Evolutionary conservation across 2,797 vertebrate genomes (phyloP).

Genomic region (Carapus acus): DNA sequence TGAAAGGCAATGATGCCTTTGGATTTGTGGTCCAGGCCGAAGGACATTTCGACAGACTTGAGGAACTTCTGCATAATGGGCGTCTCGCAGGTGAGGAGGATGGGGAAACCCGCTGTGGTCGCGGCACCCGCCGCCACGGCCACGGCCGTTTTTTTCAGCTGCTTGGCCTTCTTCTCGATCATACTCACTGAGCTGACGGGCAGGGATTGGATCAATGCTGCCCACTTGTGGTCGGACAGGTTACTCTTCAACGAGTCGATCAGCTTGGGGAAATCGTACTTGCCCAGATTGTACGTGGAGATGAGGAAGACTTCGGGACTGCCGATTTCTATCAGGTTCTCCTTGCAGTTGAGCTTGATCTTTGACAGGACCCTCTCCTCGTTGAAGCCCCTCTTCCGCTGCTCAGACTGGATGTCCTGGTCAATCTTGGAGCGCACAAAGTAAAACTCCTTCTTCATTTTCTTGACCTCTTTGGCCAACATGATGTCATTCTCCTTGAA

Average conservation of each 20-base stretch:
- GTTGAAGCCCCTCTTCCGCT: slow-evolving; percentile 37
- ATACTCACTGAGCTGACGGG: slow-evolving; percentile 22
- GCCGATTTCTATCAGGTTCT: slow-evolving; percentile 13
- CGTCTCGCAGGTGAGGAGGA: slow-evolving; percentile 6
- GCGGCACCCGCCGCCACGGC: slow-evolving; percentile 3
- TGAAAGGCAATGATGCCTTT: too few relatives aligned
- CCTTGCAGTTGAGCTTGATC: slow-evolving; percentile 21
- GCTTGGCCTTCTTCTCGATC: slow-evolving; percentile 25
- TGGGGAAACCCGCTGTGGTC: slow-evolving; percentile 6
- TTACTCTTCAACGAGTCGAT: slow-evolving; percentile 15
- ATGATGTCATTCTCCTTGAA: slow-evolving; percentile 31
- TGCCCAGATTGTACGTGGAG: slow-evolving; percentile 20
- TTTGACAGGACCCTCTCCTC: slow-evolving; percentile 14
- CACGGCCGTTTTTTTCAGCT: background rate
- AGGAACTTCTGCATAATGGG: slow-evolving; percentile 3
- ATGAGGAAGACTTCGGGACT: slow-evolving; percentile 37
- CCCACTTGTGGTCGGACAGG: slow-evolving; percentile 20
- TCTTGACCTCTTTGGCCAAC: slow-evolving; percentile 29
- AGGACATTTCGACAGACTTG: background rate
- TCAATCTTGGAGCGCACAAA: slow-evolving; percentile 43
- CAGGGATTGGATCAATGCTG: slow-evolving; percentile 25
- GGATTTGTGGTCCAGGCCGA: slow-evolving; percentile 2
- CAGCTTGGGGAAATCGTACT: slow-evolving; percentile 27
- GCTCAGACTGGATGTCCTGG: slow-evolving; percentile 27
- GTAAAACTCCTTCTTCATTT: slow-evolving; percentile 32